phyloP scores from a whole-genome alignment of 2,113 vertebrate species.

The Pachyramphus minor region DNA sequence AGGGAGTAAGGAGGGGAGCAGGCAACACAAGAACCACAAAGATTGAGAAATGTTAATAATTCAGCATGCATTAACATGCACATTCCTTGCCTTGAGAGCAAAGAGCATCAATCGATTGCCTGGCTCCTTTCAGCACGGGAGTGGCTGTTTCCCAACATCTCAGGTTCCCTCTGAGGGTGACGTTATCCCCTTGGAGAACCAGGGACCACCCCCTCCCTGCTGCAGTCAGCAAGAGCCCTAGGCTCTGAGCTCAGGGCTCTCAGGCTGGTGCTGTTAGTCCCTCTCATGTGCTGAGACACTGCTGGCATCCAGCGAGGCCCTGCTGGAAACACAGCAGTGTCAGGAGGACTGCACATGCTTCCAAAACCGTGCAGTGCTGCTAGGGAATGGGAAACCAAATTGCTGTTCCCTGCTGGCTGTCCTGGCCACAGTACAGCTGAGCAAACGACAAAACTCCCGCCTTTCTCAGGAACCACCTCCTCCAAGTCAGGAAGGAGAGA shows the following conservation, averaged over 20 bases:
- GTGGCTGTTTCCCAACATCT: background rate
- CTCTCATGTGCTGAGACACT: background rate
- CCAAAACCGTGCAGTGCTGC: background rate
- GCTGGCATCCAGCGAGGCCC: background rate
- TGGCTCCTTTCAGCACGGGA: background rate
- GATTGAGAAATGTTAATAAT: slow-evolving; percentile 65
- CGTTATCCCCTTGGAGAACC: background rate
- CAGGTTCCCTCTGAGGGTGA: slow-evolving; percentile 41
- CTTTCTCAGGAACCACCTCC: background rate
- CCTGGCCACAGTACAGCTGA: background rate
- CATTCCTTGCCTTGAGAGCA: slow-evolving; percentile 51
- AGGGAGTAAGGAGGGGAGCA: background rate
- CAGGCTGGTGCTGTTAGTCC: background rate
- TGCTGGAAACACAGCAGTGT: background rate
- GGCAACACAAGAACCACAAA: background rate
- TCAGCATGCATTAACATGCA: slow-evolving; percentile 69
- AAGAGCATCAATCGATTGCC: slow-evolving; percentile 54
- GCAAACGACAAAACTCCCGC: background rate
- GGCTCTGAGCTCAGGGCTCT: background rate
- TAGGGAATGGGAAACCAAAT: background rate
- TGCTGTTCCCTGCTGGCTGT: background rate
- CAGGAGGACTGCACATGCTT: background rate
- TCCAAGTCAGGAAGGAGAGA: background rate
- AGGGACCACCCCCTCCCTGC: background rate
- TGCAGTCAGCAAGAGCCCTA: background rate